These are phyloP conservation scores for Suillia variegata DNA, from an alignment of 2,888 invertebrate species.

Conservation along the genomic window DNA sequence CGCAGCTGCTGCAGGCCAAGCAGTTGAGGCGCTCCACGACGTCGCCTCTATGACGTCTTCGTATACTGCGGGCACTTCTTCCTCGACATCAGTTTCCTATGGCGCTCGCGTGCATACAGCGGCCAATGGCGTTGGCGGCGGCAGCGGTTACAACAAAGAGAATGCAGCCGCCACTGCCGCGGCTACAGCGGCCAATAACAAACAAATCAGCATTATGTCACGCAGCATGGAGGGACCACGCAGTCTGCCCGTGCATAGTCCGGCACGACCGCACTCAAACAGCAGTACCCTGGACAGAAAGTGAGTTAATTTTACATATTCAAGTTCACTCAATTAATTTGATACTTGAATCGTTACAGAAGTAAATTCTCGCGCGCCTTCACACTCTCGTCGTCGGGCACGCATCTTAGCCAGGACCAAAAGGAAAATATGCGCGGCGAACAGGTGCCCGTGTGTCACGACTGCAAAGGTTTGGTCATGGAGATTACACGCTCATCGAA, in stretches of 20 bases:
- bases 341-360: constrained; percentile 58
- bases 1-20: constrained; percentile 61
- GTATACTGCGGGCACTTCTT: constrained; percentile 43
- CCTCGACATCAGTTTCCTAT: constrained; percentile 31
- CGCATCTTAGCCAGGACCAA: constrained; percentile 60
- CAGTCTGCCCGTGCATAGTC: constrained; percentile 63
- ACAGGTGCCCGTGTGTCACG: constrained; percentile 90
- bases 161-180: constrained; percentile 37
- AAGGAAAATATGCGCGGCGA: constrained; percentile 74
- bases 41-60: constrained; percentile 49
- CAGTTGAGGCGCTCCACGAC: constrained; percentile 53
- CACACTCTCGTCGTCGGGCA: constrained; percentile 64
- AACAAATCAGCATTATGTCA: constrained; percentile 63
- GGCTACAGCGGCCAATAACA: constrained; percentile 39
- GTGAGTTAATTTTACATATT: too few relatives aligned
- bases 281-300: constrained; percentile 65
- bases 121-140: constrained; percentile 39
- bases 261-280: constrained; percentile 59
- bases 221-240: constrained; percentile 68
- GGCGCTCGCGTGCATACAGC: constrained; percentile 11
- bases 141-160: constrained; percentile 38
- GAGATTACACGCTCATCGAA: constrained; percentile 87
- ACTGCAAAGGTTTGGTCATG: constrained; percentile 92
- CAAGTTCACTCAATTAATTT: background rate
- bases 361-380: constrained; percentile 69